These are phyloP conservation scores for Microplitis deprimator DNA, from an alignment of 2,888 invertebrate species.

Conservation along the genomic window DNA sequence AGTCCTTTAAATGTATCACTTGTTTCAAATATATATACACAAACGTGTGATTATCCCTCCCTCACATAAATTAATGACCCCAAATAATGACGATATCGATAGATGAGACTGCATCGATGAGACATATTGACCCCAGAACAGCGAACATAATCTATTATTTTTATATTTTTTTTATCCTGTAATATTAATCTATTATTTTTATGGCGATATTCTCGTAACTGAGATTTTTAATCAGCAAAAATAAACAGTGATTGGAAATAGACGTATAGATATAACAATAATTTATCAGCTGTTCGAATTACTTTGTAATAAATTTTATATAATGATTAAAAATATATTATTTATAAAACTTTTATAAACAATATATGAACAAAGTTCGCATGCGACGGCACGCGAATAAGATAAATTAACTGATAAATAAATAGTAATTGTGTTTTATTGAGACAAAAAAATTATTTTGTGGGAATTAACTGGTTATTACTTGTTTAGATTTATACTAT, in stretches of 20 bases:
- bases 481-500: background rate
- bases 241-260: background rate
- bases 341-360: constrained; percentile 1
- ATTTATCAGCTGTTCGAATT: background rate
- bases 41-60: constrained; percentile 1
- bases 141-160: constrained; percentile 11
- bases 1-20: constrained; percentile 11
- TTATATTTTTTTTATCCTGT: constrained; percentile 11
- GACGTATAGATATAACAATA: background rate
- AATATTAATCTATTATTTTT: background rate
- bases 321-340: background rate
- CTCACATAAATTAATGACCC: constrained; percentile 3
- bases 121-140: constrained; percentile 18
- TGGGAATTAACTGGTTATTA: background rate
- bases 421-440: background rate
- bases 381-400: constrained; percentile 32
- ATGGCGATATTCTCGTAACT: background rate
- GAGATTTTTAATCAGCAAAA: background rate
- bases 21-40: background rate
- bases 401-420: constrained; percentile 14
- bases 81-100: constrained; percentile 13
- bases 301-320: background rate
- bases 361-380: constrained; percentile 31
- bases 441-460: background rate
- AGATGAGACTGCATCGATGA: background rate